Base-by-base conservation (phyloP, 2,888 invertebrate species). In the Pachymerium ferrugineum region DNA sequence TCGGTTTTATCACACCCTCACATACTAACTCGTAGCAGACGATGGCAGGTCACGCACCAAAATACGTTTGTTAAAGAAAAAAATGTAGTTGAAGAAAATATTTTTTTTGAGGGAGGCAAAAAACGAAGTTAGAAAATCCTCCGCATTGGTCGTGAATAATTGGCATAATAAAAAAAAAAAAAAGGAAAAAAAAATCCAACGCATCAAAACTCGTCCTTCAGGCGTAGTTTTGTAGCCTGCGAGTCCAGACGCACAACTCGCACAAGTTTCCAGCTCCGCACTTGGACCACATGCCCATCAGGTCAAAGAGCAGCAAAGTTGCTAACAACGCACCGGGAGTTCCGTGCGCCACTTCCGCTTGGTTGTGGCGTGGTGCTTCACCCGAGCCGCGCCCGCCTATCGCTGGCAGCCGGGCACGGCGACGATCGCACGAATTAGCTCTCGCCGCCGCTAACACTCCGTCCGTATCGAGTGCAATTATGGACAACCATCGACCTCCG, bases 261-360 rank as follows among this genome's bases (percentile, higher is more conserved):
- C 47, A 22, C n/a, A n/a, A n/a, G n/a, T 54, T 54, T 54, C 47
- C 16, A 8, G 47, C 47, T 54, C 47, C 22, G 19, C 47, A 54
- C 14, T 54, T 22, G 47, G 22, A 54, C 16, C 47, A 54, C 47
- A 54, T 54, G 47, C 47, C 47, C 47, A 54, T 54, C 47, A 54
- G 47, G 47, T 54, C 47, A 54, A 54, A 54, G 47, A 54, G 47
- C 47, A 22, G 19, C 47, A 54, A 22, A 54, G 19, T 54, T 19
- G 14, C 47, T 1, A 54, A 54, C 47, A 54, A 54, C 19, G 19
- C 47, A 22, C 47, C 47, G 47, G 47, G 47, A 22, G 47, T 54
- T 54, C 47, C 47, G 47, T 54, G 47, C 47, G 47, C 47, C 47
- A 54, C 47, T 54, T 54, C 47, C 47, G 47, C 47, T 54, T 54